Base-by-base conservation (phyloP, 2,113 vertebrate species). In the Megaceryle maxima region DNA sequence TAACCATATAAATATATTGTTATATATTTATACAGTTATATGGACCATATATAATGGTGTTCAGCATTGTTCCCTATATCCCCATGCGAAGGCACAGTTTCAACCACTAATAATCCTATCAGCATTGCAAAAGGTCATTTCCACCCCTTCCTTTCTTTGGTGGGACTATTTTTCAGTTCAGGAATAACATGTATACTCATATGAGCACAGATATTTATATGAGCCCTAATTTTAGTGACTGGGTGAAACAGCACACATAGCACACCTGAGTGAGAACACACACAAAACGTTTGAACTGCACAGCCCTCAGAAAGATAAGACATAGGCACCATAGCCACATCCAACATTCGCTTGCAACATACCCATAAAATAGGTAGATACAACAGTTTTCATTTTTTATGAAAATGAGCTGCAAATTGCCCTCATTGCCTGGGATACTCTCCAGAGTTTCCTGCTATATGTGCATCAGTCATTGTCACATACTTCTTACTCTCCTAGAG, bases 381-480 rank as follows among this genome's bases (percentile, higher is more conserved):
- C 24, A 43, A 22, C 6, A 48, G 29, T 26, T 67, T n/a, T 51
- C 24, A 37, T 56, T 55, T 41, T 24, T 7, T 28, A 29, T 28
- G 15, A n/a, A 66, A 50, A 74, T 14, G 4, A 56, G 33, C 21
- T 56, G 28, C 37, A 51, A 69, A 75, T 51, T 56, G 14, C 26
- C 7, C 2, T 0, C 0, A 0, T 37, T 41, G 24, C 25, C 33
- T 50, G 26, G 4, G 21, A 50, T 17, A 13, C 16, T 25, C 37
- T 51, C 46, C 37, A 21, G 31, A 56, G 7, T 50, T 82, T 50
- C 26, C 17, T 0, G 0, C 5, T 63, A 2, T 31, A 31, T 16
- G 17, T 28, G 5, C 51, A 39, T 51, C 44, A 37, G 26, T 37
- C 26, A 8, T 8, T 44, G 13, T 19, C 56, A 51, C 11, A 22